Evolutionary conservation across 2,888 invertebrate species (phyloP), one percentile per base, ranked within the genome.

Genomic region (Drepana falcataria): DNA sequence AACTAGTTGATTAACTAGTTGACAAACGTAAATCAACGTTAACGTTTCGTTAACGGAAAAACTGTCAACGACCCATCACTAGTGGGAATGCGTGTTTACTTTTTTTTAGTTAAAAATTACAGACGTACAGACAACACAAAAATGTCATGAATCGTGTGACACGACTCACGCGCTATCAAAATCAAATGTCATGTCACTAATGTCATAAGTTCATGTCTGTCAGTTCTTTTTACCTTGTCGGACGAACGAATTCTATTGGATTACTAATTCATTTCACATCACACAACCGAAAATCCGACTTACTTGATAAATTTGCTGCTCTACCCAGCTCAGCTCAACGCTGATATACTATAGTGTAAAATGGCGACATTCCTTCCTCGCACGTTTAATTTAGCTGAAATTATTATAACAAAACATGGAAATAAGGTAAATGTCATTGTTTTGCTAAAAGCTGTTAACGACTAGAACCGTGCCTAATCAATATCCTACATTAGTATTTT

Each of bases 281-380:
- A 51, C 34, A 34, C 44, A 37, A 34, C 44, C 44, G 9, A 44
- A 44, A 44, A 44, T 44, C 44, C 9, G 44, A 3, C 9, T 1
- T 44, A 44, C 6, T 44, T 9, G 9, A 44, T 9, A 44, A 21
- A 21, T 21, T 21, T 21, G 44, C 9, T 9, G 44, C 44, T 9
- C 44, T 44, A 1, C 44, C 9, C 9, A 44, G 44, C 9, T 44
- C 9, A 44, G 44, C 3, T 7, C 44, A 44, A 4, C 9, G 44
- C 6, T 52, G 7, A 52, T 35, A 35, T 47, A 52, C 54, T 53
- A 55, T 57, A 55, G 52, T 60, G 57, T 68, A 72, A 83, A 92
- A 95, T 96, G 95, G 95, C 95, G 92, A 94, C 94, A 77, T 92
- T 96, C 87, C 93, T 96, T 85, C 93, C 94, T 78, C 94, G 96